phyloP scores from a whole-genome alignment of 2,113 vertebrate species.

The Bothrops jararaca region DNA sequence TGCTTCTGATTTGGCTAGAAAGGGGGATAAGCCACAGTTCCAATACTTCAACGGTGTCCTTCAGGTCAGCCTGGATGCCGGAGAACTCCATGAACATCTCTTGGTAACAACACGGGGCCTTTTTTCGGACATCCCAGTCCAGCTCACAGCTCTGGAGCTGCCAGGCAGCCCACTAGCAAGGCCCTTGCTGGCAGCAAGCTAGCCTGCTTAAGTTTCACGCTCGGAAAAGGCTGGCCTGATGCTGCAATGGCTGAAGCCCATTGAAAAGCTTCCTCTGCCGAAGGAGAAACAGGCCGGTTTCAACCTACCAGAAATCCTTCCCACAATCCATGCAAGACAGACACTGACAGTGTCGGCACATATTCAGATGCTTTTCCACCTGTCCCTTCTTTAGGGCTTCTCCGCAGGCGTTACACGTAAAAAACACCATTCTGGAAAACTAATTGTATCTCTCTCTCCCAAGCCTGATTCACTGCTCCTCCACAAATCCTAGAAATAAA shows the following conservation, averaged over 20 bases:
- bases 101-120: background rate
- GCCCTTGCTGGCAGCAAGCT: background rate
- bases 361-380: slow-evolving; percentile 85
- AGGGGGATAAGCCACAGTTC: background rate
- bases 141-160: background rate
- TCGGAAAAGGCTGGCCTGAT: background rate
- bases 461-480: fast-evolving
- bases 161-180: background rate
- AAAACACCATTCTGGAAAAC: slow-evolving; percentile 84
- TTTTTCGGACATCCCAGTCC: background rate
- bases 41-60: background rate
- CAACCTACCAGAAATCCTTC: slow-evolving; percentile 89
- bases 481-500: background rate
- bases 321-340: slow-evolving; percentile 96
- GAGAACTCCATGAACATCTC: background rate
- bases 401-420: slow-evolving; percentile 88
- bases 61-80: background rate
- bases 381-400: slow-evolving; percentile 92
- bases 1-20: background rate
- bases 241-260: background rate
- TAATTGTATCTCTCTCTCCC: background rate
- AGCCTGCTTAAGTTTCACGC: background rate
- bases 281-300: background rate
- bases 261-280: background rate
- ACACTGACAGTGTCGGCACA: slow-evolving; percentile 79